A percentile compares a stretch with the other conserved stretches of the same genome.
These are phyloP conservation scores for Penaeus monodon DNA, from an alignment of 2,888 invertebrate species.

Conservation along the genomic window DNA sequence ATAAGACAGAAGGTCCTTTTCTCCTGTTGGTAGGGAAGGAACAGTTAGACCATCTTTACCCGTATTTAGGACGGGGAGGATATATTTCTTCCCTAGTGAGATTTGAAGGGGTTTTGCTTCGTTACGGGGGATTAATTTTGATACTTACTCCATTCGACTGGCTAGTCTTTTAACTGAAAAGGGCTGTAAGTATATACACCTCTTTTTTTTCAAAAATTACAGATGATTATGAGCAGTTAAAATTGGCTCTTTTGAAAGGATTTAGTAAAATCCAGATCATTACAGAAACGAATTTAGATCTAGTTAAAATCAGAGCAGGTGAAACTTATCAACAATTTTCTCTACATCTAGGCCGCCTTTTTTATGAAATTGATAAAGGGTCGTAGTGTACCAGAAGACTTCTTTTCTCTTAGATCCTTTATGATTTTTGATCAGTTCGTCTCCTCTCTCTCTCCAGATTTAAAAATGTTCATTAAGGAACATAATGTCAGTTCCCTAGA, in stretches of 20 bases:
- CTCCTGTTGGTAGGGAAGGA: too few species aligned
- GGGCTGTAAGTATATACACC: neutral
- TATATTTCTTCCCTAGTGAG: neutral
- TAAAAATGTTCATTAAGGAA: neutral
- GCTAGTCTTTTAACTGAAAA: neutral
- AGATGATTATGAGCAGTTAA: neutral
- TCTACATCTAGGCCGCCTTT: slow-evolving; percentile 8
- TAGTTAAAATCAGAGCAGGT: too few species aligned
- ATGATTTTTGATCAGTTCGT: too few species aligned
- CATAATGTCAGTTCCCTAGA: neutral
- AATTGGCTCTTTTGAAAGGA: neutral
- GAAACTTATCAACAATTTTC: too few species aligned
- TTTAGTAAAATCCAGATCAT: slow-evolving; percentile 1
- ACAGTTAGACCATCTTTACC: too few species aligned
- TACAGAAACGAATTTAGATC: slow-evolving; percentile 1
- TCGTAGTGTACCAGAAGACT: neutral
- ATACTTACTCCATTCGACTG: neutral
- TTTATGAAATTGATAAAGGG: neutral
- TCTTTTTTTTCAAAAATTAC: neutral
- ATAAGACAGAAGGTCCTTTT: too few species aligned
- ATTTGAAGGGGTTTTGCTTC: neutral
- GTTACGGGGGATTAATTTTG: neutral
- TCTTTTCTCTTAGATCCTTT: neutral
- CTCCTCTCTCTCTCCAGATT: too few species aligned
- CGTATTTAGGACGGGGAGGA: neutral